Conservation (phyloP, 2,888 invertebrate species). For the Luffia ferchaultella region DNA sequence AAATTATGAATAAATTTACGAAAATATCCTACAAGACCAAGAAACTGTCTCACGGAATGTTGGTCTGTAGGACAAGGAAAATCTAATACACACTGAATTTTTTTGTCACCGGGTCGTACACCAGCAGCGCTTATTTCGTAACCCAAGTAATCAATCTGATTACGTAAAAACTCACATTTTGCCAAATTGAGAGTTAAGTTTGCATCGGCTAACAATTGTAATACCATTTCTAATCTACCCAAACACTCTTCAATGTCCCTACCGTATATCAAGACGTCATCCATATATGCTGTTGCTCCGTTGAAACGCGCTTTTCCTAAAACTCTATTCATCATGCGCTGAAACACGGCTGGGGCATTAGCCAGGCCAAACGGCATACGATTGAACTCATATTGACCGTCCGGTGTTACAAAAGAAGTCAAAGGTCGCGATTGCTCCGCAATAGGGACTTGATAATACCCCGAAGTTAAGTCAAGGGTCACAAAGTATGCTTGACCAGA, state of each 20-base stretch:
- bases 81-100: conserved; percentile 19
- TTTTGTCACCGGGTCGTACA: conserved; percentile 19
- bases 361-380: conserved; percentile 18
- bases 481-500: conserved; percentile 14
- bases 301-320: conserved; percentile 9
- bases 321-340: conserved; percentile 15
- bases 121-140: conserved; percentile 21
- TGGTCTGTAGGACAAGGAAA: conserved; percentile 22
- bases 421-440: conserved; percentile 8
- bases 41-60: conserved; percentile 21
- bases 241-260: conserved; percentile 15
- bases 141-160: conserved; percentile 23
- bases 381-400: conserved; percentile 20
- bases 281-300: conserved; percentile 15
- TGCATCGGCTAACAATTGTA: conserved; percentile 16
- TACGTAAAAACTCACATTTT: conserved; percentile 21
- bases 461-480: conserved; percentile 12
- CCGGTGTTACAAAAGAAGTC: conserved; percentile 2
- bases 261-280: conserved; percentile 18
- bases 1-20: conserved; percentile 19
- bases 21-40: conserved; percentile 22
- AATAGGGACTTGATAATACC: conserved; percentile 18
- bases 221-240: conserved; percentile 16
- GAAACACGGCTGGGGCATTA: conserved; percentile 23
- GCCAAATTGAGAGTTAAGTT: conserved; percentile 23